Base-by-base conservation (phyloP, 2,797 vertebrate species). In the Malacoctenus gilli region DNA sequence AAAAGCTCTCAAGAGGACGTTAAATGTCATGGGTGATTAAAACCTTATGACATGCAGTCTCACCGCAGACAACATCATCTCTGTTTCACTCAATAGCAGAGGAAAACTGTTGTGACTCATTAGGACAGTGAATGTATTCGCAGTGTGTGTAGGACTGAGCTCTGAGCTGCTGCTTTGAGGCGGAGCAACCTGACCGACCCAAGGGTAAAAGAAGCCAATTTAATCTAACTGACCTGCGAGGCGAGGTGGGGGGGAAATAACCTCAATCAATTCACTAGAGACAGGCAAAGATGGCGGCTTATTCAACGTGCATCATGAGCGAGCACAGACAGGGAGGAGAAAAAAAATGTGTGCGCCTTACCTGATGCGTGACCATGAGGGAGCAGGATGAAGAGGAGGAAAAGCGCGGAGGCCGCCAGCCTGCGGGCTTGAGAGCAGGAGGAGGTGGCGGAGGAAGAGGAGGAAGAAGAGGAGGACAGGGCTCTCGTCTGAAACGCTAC, bases 291-390 rank as follows among this genome's bases (percentile, higher is more conserved):
- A 80, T 30, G 50, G 61, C 8, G 18, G 36, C 58, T 71, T 39
- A 32, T 52, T 65, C 28, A 9, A 71, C 61, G 34, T 51, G 46
- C 44, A 56, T 68, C 58, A 23, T 28, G 44, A 44, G 59, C 52
- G 32, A 54, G n/a, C 6, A 6, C 20, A 22, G 19, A 56, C 2
- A 3, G 18, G 40, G 35, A 56, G 37, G 28, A 5, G 3, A 22
- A 15, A 22, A 25, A 25, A 11, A 14, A 25, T 25, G 38, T 15
- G 30, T n/a, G 8, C 11, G 6, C n/a, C 87, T 88, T 89, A 93
- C 92, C 92, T 91, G 89, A 91, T 65, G 90, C 89, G 71, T 88
- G 85, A 82, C 82, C 87, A 80, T 85, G 65, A 59, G 89, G 89
- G 81, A 92, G 72, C 49, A 87, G 73, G 72, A 83, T 52, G 74